A percentile compares a stretch with the other conserved stretches of the same genome.
These are phyloP conservation scores for Diabrotica undecimpunctata DNA, from an alignment of 1,140 invertebrate genomes.

Conservation along the genomic window DNA sequence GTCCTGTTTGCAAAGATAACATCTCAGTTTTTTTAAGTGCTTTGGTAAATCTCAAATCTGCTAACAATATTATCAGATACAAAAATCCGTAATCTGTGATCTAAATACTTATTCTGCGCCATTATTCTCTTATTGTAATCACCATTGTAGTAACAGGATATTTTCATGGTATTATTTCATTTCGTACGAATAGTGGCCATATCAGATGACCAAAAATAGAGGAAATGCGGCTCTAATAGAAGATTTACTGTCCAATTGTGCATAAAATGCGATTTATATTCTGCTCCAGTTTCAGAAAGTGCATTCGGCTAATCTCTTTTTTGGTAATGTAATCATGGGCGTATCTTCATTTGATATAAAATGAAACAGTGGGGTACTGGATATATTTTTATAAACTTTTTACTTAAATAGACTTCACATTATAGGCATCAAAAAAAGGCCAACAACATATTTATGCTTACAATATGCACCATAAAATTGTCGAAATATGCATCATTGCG, in stretches of 20 bases:
- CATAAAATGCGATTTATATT: conserved; percentile 25
- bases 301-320: conserved; percentile 22
- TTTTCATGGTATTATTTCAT: conserved; percentile 23
- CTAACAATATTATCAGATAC: conserved; percentile 10
- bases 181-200: conserved; percentile 14
- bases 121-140: conserved; percentile 16
- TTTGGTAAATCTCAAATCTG: conserved; percentile 5
- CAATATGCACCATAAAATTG: too few relatives aligned
- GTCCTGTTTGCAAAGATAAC: not conserved
- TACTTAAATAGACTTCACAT: too few relatives aligned
- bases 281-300: conserved; percentile 16
- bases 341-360: too few relatives aligned
- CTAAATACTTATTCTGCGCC: conserved; percentile 1
- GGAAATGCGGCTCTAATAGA: conserved; percentile 3
- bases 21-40: conserved; percentile 7
- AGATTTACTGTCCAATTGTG: conserved; percentile 26
- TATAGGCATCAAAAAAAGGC: too few relatives aligned
- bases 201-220: conserved; percentile 26
- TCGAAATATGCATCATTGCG: too few relatives aligned
- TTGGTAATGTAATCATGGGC: not conserved
- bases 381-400: too few relatives aligned
- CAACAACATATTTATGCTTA: too few relatives aligned
- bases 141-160: conserved; percentile 22
- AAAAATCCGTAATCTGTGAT: not conserved
- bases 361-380: too few relatives aligned